These are phyloP conservation scores for Avahi laniger DNA, from an alignment of 2,797 vertebrate genomes.

Conservation along the genomic window DNA sequence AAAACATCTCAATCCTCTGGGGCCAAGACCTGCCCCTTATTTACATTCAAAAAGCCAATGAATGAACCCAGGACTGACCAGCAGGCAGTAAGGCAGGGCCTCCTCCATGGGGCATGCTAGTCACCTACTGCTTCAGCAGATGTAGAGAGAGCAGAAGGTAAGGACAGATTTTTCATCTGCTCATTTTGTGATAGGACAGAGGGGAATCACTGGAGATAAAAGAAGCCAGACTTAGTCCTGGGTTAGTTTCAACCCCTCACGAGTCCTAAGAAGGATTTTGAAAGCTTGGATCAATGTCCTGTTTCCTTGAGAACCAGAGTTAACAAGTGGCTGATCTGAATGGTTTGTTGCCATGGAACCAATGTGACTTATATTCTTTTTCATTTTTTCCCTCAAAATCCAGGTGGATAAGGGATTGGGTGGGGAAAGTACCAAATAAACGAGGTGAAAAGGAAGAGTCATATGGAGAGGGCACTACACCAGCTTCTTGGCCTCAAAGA, in stretches of 20 bases:
- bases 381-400: constrained; percentile 25
- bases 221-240: constrained; percentile 8
- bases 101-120: not conserved
- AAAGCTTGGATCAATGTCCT: constrained; percentile 42
- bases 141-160: not conserved
- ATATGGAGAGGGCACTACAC: constrained; percentile 84
- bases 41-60: constrained; percentile 64
- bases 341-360: constrained; percentile 13
- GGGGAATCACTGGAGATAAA: not conserved
- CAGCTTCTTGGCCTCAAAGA: constrained; percentile 97
- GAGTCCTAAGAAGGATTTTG: not conserved
- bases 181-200: constrained; percentile 8
- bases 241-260: constrained; percentile 14
- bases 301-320: constrained; percentile 37
- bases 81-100: not conserved
- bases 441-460: not conserved
- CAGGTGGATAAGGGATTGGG: not conserved
- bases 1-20: constrained; percentile 62
- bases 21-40: constrained; percentile 54
- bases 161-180: constrained; percentile 25
- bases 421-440: constrained; percentile 34
- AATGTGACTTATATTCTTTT: constrained; percentile 24
- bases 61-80: constrained; percentile 21
- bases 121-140: not conserved
- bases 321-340: constrained; percentile 28